Evolutionary conservation across 2,113 vertebrate genomes (phyloP), one percentile per base, ranked within the genome.

Genomic region (Sander lucioperca): DNA sequence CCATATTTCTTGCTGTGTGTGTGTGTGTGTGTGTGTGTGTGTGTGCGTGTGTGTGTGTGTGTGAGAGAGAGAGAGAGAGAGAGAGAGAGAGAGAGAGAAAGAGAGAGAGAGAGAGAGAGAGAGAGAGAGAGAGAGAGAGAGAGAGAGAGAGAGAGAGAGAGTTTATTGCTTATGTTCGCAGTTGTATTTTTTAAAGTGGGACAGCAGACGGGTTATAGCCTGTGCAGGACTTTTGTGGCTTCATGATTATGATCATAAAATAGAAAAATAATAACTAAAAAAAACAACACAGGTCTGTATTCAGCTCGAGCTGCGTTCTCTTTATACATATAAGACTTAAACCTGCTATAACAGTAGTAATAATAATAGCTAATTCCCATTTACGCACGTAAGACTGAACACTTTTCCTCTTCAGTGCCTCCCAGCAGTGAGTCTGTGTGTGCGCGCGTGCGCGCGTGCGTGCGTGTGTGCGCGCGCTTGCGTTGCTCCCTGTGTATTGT

Each of bases 1-100:
- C 74, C 81, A 86, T 90, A 90, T 86, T 80, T 88, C 72, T 80
- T 70, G 56, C 50, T 50, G 57, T 66, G 50, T 65, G 80, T 53
- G 51, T 36, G n/a, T 45, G 50, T 65, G 18, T 68, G 57, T 48
- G 27, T 51, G 57, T 57, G 36, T 39, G 53, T 53, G 56, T 45
- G 43, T 68, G 63, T 25, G 33, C 36, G 54, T 43, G 53, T 64
- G 66, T 43, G 58, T 74, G 43, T 45, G 45, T 51, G n/a, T n/a
- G n/a, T n/a, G n/a, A n/a, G n/a, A n/a, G n/a, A n/a, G n/a, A n/a
- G n/a, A n/a, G n/a, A n/a, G n/a, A n/a, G n/a, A n/a, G n/a, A n/a
- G n/a, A n/a, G n/a, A n/a, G n/a, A n/a, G n/a, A n/a, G 36, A 43
- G n/a, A 6, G 39, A 25, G 50, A 16, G 58, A 23, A 80, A 25